phyloP scores from a whole-genome alignment of 2,113 vertebrate species.

The Peromyscus polionotus region DNA sequence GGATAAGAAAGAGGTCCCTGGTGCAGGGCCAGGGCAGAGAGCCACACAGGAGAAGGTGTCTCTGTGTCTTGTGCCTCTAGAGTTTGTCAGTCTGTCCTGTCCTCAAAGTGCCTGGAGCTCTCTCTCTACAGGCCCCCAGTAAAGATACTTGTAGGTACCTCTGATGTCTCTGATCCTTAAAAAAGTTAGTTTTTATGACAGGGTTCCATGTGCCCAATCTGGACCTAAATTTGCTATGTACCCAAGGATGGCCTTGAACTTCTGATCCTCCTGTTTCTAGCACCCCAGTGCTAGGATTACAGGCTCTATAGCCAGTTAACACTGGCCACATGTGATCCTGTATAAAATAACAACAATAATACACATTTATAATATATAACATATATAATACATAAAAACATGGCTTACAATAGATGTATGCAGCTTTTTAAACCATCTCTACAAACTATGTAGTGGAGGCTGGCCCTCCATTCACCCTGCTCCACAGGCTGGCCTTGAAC shows the following conservation, averaged over 20 bases:
- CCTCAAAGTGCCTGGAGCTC: not conserved
- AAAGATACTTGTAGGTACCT: not conserved
- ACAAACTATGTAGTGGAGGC: no score
- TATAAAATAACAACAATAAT: not conserved
- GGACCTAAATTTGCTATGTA: not conserved
- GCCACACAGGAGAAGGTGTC: not conserved
- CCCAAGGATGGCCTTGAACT: not conserved
- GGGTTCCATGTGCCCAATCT: not conserved
- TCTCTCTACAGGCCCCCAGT: rapidly evolving
- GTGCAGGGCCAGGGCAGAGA: not conserved
- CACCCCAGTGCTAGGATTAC: not conserved
- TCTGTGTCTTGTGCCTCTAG: not conserved
- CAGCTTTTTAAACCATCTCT: not conserved
- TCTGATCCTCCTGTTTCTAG: not conserved
- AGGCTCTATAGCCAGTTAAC: not conserved
- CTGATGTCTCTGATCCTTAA: not conserved
- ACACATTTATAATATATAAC: not conserved
- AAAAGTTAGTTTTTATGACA: not conserved
- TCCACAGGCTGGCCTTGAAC: not conserved
- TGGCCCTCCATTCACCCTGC: not conserved
- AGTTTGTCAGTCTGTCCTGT: not conserved
- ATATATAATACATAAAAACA: not conserved
- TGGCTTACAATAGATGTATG: not conserved
- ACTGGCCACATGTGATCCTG: not conserved
- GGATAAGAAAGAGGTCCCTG: not conserved